phyloP scores from a whole-genome alignment of 2,797 vertebrate genomes.

The Xenops minutus region DNA sequence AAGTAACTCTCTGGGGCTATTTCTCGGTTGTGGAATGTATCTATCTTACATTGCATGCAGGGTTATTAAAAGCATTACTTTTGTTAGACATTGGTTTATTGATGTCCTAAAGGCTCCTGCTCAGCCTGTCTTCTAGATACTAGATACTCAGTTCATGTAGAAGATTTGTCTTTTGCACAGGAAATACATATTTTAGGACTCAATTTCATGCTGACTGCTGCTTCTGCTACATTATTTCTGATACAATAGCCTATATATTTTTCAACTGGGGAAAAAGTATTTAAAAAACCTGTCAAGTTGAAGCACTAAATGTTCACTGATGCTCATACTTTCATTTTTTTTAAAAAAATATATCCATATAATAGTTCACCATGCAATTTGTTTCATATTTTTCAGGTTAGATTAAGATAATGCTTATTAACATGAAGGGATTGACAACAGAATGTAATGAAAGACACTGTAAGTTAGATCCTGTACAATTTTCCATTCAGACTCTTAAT shows the following conservation, averaged over 20 bases:
- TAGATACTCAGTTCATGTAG: not conserved
- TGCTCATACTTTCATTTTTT: not conserved
- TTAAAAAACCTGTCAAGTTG: not conserved
- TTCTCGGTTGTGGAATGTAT: not conserved
- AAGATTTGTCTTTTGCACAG: not conserved
- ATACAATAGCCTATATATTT: not conserved
- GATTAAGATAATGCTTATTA: not conserved
- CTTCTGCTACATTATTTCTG: not conserved
- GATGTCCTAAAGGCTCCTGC: not conserved
- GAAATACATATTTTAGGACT: not conserved
- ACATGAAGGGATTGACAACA: not conserved
- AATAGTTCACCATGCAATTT: not conserved
- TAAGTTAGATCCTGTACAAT: not conserved
- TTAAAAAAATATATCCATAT: not conserved
- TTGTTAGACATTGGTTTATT: not conserved
- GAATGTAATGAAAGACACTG: not conserved
- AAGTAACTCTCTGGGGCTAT: not conserved
- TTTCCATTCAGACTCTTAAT: not conserved
- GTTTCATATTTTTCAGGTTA: not conserved
- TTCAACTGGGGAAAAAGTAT: not conserved
- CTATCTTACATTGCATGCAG: not conserved
- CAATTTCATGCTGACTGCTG: not conserved
- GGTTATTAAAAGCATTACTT: conserved; percentile 24
- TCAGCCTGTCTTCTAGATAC: not conserved
- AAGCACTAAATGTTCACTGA: not conserved